Evolutionary conservation across 2,888 invertebrate genomes (phyloP).

Genomic region (Rotaria sp.): DNA sequence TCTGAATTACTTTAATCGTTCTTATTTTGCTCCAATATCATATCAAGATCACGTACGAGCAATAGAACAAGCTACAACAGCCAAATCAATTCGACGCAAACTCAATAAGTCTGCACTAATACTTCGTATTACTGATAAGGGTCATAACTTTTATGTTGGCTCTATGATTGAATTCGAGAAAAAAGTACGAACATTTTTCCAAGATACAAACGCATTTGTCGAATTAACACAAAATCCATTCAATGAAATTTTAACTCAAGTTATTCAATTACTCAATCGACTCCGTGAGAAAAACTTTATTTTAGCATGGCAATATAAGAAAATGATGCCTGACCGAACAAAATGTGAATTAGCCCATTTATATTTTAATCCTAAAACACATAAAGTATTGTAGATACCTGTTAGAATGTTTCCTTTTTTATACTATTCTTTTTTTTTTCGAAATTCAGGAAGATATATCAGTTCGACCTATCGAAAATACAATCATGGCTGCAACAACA

Average conservation of each 20-base stretch:
- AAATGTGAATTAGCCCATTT: background rate
- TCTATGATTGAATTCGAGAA: background rate
- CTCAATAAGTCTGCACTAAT: background rate
- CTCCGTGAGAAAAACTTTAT: background rate
- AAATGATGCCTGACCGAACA: background rate
- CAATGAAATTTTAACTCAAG: background rate
- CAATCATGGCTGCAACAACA: no score
- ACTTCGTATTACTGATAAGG: background rate
- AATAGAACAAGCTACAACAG: background rate
- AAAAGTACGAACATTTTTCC: background rate
- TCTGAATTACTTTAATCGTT: background rate
- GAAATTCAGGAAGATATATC: no score
- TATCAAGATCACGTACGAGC: background rate
- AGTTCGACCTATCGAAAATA: no score
- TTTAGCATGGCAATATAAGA: background rate
- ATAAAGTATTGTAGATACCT: background rate
- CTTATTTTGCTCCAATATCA: background rate
- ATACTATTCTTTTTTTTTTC: no score
- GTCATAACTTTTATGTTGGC: slow-evolving; percentile 1
- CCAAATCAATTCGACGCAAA: background rate
- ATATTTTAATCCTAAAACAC: background rate
- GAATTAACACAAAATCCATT: background rate
- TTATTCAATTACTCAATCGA: background rate
- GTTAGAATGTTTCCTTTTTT: no score
- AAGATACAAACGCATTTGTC: background rate